Evolutionary conservation across 2,888 invertebrate genomes (phyloP).

Genomic region (Netelia melanura): DNA sequence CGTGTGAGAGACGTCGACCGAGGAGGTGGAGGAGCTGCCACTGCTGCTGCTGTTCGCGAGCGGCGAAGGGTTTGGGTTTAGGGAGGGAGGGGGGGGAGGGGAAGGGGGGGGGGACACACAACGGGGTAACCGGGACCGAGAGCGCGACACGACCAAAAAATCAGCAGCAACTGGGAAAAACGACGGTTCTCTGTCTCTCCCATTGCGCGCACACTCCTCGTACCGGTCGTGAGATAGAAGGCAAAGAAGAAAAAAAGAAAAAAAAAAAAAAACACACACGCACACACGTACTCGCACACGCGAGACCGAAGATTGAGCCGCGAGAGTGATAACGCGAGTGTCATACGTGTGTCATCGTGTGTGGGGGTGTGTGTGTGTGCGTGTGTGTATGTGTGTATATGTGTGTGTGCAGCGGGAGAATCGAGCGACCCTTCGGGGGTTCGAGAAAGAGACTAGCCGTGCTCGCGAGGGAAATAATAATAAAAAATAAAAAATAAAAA

Average conservation of each 20-base stretch:
- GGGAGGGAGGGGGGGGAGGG: conserved; percentile 1
- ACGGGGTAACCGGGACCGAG: conserved; percentile 23
- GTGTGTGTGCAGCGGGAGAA: conserved; percentile 61
- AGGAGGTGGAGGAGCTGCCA: conserved; percentile 51
- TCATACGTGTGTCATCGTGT: conserved; percentile 18
- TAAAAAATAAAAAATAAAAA: background rate
- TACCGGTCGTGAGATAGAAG: background rate
- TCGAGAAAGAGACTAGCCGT: conserved; percentile 39
- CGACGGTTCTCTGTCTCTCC: background rate
- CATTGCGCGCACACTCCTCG: background rate
- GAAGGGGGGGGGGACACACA: background rate
- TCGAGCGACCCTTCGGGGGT: conserved; percentile 64
- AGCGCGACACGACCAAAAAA: conserved; percentile 34
- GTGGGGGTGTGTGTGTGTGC: conserved; percentile 9
- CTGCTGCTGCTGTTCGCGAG: conserved; percentile 42
- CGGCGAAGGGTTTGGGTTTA: conserved; percentile 30
- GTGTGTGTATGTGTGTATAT: background rate
- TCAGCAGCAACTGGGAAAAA: conserved; percentile 41
- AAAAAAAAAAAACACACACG: conserved; percentile 16
- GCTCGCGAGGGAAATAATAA: conserved; percentile 60
- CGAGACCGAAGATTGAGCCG: conserved; percentile 21
- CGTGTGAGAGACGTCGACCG: conserved; percentile 59
- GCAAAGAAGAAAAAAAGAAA: conserved; percentile 5
- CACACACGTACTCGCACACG: background rate
- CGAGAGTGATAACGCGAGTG: conserved; percentile 43